Percentiles rank a stretch among this genome's conserved stretches.
These are phyloP conservation scores for Thamnophis sirtalis DNA, from an alignment of 2,113 vertebrate genomes.

Conservation along the genomic window DNA sequence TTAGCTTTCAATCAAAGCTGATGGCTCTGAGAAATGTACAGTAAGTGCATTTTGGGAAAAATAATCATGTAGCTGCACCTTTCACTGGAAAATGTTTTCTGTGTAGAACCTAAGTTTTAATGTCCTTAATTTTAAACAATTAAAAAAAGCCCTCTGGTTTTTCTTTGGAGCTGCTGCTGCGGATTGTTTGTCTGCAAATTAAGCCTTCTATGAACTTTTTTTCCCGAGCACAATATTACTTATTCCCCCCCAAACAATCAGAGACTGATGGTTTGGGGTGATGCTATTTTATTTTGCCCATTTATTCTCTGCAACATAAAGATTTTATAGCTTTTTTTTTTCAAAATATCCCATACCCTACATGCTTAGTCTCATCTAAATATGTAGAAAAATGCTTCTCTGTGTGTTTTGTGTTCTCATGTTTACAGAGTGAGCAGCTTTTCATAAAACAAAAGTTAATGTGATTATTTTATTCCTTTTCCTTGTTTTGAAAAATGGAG, in stretches of 20 bases:
- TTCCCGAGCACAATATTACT: not conserved
- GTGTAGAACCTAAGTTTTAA: conserved; percentile 81
- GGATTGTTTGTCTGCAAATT: conserved; percentile 65
- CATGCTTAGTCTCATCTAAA: not conserved
- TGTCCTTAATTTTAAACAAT: conserved; percentile 78
- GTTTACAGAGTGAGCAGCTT: not conserved
- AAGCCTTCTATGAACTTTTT: conserved; percentile 62
- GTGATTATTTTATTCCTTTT: not conserved
- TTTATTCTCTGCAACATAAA: not conserved
- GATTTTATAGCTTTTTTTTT: not conserved
- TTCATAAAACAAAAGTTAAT: not conserved
- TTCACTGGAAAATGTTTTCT: conserved; percentile 76
- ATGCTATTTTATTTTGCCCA: not conserved
- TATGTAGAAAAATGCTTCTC: not conserved
- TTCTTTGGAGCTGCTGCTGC: conserved; percentile 69
- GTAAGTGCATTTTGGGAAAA: conserved; percentile 86
- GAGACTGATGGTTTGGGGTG: not conserved
- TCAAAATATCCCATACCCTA: not conserved
- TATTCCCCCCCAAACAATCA: not conserved
- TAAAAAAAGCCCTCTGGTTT: conserved; percentile 72
- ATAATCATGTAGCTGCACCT: conserved; percentile 88
- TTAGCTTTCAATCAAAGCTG: conserved; percentile 99
- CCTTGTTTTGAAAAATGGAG: not conserved
- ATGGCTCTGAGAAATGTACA: conserved; percentile 91
- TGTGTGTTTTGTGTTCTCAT: not conserved